phyloP scores from a whole-genome alignment of 1,140 invertebrate species.

The Teleogryllus occipitalis region DNA sequence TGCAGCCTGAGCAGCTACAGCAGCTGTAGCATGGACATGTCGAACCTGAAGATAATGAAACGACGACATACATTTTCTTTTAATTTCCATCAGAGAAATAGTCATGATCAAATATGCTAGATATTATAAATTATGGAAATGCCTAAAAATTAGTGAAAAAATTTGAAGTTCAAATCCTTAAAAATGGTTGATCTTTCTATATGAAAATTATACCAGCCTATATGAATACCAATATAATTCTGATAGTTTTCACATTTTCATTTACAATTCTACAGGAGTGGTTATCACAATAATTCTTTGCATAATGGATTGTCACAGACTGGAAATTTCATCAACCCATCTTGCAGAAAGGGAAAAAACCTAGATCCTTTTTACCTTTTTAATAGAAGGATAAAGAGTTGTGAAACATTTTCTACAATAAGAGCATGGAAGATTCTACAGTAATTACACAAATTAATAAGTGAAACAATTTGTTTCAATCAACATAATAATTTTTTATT shows the following conservation, averaged over 20 bases:
- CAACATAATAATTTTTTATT: background rate
- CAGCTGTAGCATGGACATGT: constrained; percentile 14
- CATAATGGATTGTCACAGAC: no score
- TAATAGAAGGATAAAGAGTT: no score
- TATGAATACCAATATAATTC: background rate
- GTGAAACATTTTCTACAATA: no score
- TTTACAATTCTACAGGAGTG: no score
- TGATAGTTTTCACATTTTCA: background rate
- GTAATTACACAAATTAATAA: no score
- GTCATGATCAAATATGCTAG: background rate
- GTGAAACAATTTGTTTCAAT: background rate
- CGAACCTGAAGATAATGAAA: constrained; percentile 14
- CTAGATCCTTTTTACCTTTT: no score
- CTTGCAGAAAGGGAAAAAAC: no score
- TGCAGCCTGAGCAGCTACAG: constrained; percentile 8
- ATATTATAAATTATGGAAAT: background rate
- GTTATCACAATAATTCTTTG: no score
- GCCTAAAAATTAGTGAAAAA: background rate
- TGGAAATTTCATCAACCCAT: no score
- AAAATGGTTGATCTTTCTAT: background rate
- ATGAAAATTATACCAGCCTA: background rate
- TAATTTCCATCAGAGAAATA: background rate
- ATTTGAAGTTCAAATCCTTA: background rate
- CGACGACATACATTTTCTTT: background rate
- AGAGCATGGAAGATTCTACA: no score